A percentile compares a stretch with the other conserved stretches of the same genome.
Evolutionary conservation across 1,140 invertebrate genomes (phyloP).

Genomic region (Ceratosolen solmsi): DNA sequence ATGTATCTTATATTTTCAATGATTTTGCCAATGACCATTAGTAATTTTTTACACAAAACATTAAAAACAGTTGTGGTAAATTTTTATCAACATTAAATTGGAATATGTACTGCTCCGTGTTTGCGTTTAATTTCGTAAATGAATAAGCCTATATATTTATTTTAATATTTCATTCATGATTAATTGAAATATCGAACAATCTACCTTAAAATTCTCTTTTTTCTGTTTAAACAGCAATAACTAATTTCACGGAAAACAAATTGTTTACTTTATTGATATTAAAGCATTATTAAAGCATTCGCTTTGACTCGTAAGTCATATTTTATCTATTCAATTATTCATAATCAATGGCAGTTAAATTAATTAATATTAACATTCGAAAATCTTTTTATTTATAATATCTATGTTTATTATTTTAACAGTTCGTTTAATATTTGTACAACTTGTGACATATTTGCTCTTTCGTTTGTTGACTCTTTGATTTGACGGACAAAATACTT

Average conservation of each 20-base stretch:
- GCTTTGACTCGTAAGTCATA: too few relatives aligned
- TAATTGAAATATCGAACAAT: neutral
- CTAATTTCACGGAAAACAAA: too few relatives aligned
- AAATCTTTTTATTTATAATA: conserved; percentile 18
- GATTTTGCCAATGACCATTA: conserved; percentile 63
- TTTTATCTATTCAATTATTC: too few relatives aligned
- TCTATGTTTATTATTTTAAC: conserved; percentile 13
- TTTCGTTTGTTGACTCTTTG: conserved; percentile 75
- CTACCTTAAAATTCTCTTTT: too few relatives aligned
- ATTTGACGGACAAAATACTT: conserved; percentile 78
- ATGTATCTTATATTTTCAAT: conserved; percentile 67
- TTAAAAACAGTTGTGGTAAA: too few relatives aligned
- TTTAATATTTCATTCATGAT: neutral
- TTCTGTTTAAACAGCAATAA: too few relatives aligned
- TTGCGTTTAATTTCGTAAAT: neutral
- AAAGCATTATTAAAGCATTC: too few relatives aligned
- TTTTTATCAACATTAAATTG: too few relatives aligned
- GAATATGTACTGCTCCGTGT: neutral
- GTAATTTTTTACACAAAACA: neutral
- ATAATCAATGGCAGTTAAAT: too few relatives aligned
- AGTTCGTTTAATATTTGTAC: conserved; percentile 72
- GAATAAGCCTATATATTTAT: neutral
- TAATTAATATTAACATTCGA: too few relatives aligned
- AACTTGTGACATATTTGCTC: conserved; percentile 79
- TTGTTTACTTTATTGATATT: too few relatives aligned